Evolutionary conservation across 64 coral and sea anemone genomes (phyloP).

Genomic region (Stichodactyla helianthus): DNA sequence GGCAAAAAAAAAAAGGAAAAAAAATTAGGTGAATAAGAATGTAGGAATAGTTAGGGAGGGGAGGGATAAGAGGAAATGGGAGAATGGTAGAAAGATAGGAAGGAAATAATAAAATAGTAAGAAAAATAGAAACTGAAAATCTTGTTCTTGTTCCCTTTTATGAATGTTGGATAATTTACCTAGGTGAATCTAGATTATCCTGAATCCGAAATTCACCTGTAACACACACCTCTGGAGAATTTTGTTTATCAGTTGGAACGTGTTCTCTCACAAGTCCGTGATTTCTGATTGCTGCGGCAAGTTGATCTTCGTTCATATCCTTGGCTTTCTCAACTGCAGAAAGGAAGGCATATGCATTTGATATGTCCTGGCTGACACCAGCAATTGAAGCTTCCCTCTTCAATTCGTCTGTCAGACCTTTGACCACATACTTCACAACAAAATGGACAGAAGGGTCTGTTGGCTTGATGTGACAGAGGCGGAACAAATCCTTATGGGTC

Average conservation of each 20-base stretch:
- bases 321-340: conserved; percentile 62
- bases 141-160: too few relatives aligned
- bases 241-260: conserved; percentile 71
- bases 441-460: conserved; percentile 30
- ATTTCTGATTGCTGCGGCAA: conserved; percentile 41
- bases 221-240: conserved; percentile 41
- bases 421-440: conserved; percentile 79
- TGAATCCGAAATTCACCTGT: neutral
- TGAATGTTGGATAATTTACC: too few relatives aligned
- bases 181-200: too few relatives aligned
- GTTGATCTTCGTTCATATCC: conserved; percentile 51
- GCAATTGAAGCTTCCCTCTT: conserved; percentile 22
- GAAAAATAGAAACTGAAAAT: too few relatives aligned
- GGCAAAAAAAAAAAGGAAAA: too few relatives aligned
- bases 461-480: conserved; percentile 76
- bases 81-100: too few relatives aligned
- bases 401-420: conserved; percentile 62
- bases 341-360: conserved; percentile 40
- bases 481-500: conserved; percentile 79
- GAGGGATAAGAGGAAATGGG: too few relatives aligned
- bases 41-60: too few relatives aligned
- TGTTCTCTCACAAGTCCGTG: conserved; percentile 74
- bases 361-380: conserved; percentile 65
- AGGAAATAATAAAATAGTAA: too few relatives aligned
- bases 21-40: too few relatives aligned